phyloP scores from a whole-genome alignment of 2,113 vertebrate genomes.

The Dipodomys merriami region DNA sequence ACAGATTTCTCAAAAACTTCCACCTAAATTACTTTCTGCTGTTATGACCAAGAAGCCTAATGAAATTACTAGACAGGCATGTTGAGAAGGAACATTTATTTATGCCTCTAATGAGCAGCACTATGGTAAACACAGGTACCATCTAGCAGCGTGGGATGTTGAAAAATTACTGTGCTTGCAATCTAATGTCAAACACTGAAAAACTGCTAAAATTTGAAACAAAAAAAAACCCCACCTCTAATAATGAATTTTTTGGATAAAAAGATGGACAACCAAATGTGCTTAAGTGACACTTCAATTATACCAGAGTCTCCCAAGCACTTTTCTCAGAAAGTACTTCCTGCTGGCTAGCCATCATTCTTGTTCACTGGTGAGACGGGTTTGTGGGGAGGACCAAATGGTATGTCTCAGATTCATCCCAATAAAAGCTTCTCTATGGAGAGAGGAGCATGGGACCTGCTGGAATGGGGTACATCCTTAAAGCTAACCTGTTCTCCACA shows the following conservation, averaged over 20 bases:
- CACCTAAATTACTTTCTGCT: not conserved
- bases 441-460: not conserved
- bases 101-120: not conserved
- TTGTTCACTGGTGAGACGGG: not conserved
- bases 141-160: slow-evolving; percentile 4
- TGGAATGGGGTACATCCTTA: not conserved
- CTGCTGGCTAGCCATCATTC: not conserved
- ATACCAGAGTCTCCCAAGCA: slow-evolving; percentile 28
- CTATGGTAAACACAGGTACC: not conserved
- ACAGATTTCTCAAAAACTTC: not conserved
- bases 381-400: not conserved
- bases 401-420: not conserved
- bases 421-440: not conserved
- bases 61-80: not conserved
- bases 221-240: not conserved
- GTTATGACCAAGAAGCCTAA: not conserved
- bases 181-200: slow-evolving; percentile 35
- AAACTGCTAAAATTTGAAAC: slow-evolving; percentile 51
- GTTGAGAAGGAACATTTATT: slow-evolving; percentile 22
- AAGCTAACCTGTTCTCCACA: slow-evolving; percentile 16
- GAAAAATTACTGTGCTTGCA: slow-evolving; percentile 46
- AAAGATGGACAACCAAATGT: slow-evolving; percentile 39
- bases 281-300: slow-evolving; percentile 59
- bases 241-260: slow-evolving; percentile 35
- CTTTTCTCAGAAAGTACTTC: not conserved